Conservation (phyloP, 2,797 vertebrate genomes). For the Taeniopygia guttata region DNA sequence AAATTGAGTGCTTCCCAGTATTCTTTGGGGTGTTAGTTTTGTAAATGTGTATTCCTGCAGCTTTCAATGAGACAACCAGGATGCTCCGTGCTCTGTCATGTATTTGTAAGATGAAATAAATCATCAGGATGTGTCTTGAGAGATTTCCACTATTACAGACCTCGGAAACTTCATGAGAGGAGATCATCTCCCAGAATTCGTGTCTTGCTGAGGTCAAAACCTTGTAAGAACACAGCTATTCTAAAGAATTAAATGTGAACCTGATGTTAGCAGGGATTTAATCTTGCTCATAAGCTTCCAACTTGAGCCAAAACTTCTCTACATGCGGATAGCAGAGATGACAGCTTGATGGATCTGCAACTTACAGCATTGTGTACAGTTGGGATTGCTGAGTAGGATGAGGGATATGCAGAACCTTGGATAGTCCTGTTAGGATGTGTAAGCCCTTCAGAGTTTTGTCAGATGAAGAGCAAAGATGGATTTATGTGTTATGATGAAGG, state of each 20-base stretch:
- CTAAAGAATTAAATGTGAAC: conserved; percentile 36
- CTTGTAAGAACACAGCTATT: conserved; percentile 1
- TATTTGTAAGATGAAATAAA: not conserved
- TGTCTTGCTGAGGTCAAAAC: conserved; percentile 25
- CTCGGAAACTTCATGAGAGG: not conserved
- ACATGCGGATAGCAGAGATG: not conserved
- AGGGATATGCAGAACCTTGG: conserved; percentile 6
- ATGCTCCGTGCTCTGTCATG: not conserved
- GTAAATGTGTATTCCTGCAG: not conserved
- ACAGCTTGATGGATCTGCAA: conserved; percentile 57
- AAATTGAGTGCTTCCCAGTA: not conserved
- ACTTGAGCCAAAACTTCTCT: conserved; percentile 4
- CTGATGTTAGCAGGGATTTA: conserved; percentile 39
- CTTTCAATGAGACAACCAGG: not conserved
- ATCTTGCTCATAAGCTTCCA: conserved; percentile 28
- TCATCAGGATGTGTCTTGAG: not conserved
- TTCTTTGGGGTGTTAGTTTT: not conserved
- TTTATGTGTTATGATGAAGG: conserved; percentile 13
- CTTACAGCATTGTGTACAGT: not conserved
- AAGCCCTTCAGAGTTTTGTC: conserved; percentile 12
- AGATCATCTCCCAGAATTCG: not conserved
- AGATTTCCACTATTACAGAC: not conserved
- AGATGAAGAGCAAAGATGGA: conserved; percentile 3
- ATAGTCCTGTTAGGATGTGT: conserved; percentile 9
- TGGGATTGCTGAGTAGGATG: conserved; percentile 11